These are phyloP conservation scores for Epizoanthus ramosus DNA, from an alignment of 92 coral and sea anemone species.

Conservation along the genomic window DNA sequence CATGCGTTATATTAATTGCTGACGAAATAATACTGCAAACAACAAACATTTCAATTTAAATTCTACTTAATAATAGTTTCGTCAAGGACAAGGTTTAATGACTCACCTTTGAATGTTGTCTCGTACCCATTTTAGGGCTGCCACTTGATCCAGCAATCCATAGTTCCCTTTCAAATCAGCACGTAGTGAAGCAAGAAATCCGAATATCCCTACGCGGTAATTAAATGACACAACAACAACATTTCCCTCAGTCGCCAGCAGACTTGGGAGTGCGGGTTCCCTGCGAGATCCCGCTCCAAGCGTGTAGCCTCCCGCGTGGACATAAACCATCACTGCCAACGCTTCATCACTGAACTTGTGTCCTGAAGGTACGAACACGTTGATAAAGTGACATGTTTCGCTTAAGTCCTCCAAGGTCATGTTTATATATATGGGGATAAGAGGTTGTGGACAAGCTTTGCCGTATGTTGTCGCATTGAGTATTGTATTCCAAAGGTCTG, in stretches of 20 bases:
- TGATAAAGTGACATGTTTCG: constrained; percentile 8
- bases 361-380: constrained; percentile 2
- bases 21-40: background rate
- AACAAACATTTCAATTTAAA: background rate
- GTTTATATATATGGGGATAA: background rate
- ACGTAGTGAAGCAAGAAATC: constrained; percentile 17
- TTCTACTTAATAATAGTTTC: background rate
- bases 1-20: no score
- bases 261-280: constrained; percentile 2
- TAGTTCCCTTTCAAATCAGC: constrained; percentile 19
- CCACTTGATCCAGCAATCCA: constrained; percentile 45
- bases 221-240: constrained; percentile 27
- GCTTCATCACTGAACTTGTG: background rate
- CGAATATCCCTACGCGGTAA: constrained; percentile 13
- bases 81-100: no score
- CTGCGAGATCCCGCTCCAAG: constrained; percentile 15
- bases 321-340: constrained; percentile 2
- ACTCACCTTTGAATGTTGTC: constrained; percentile 23
- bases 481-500: constrained; percentile 19
- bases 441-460: constrained; percentile 25
- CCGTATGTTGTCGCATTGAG: constrained; percentile 12
- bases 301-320: constrained; percentile 7
- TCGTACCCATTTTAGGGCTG: constrained; percentile 47
- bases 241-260: constrained; percentile 26
- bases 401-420: constrained; percentile 9